Conservation (phyloP, 2,888 invertebrate genomes). For the Brachynemurus nebulosus region DNA sequence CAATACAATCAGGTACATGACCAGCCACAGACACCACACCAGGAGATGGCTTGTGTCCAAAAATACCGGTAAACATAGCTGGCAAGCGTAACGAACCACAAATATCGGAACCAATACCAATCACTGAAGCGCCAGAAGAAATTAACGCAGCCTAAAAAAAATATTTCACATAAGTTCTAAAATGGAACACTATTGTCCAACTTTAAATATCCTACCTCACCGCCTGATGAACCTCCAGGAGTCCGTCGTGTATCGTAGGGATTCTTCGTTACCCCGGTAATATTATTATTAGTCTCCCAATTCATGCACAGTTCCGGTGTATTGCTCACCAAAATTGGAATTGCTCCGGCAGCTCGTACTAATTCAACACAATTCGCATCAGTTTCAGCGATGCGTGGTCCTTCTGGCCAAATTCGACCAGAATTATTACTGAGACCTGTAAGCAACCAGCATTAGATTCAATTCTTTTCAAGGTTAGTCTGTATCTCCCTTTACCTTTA, state of each 20-base stretch:
- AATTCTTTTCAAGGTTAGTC: no score
- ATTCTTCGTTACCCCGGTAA: conserved; percentile 67
- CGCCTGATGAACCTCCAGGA: conserved; percentile 81
- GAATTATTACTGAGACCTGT: conserved; percentile 56
- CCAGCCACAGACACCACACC: conserved; percentile 49
- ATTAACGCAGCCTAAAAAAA: conserved; percentile 49
- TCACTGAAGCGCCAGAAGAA: conserved; percentile 63
- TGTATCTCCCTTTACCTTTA: conserved; percentile 55
- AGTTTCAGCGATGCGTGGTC: conserved; percentile 35
- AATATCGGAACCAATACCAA: conserved; percentile 79
- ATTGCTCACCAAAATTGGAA: conserved; percentile 70
- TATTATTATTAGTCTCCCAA: conserved; percentile 69
- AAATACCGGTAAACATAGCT: conserved; percentile 81
- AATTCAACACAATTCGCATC: conserved; percentile 55
- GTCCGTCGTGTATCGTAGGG: conserved; percentile 64
- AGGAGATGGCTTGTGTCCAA: conserved; percentile 82
- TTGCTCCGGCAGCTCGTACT: conserved; percentile 57
- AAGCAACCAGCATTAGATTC: no score
- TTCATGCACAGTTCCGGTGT: conserved; percentile 81
- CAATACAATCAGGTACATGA: conserved; percentile 49
- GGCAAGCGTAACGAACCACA: conserved; percentile 83
- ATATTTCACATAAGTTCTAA: not conserved
- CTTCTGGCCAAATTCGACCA: conserved; percentile 40
- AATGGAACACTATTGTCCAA: not conserved
- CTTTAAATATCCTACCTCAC: conserved; percentile 44